Evolutionary conservation across 2,797 vertebrate genomes (phyloP), one percentile per base, ranked within the genome.

Genomic region (Anableps anableps): DNA sequence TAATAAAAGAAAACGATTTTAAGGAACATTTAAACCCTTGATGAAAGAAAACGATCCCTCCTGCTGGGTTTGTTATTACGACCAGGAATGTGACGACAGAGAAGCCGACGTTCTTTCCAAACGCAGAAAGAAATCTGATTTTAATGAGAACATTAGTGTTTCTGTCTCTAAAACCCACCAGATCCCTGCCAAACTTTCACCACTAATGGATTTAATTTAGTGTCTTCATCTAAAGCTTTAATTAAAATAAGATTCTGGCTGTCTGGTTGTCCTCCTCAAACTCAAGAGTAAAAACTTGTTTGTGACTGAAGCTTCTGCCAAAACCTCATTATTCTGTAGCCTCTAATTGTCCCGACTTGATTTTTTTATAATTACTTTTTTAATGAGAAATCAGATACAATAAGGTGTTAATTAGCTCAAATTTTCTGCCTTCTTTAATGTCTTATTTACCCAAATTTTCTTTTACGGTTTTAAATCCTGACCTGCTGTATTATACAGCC

Each of bases 251-350:
- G 14, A 62, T n/a, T 16, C 34, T 17, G 58, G n/a, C n/a, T 62
- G 2, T 62, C 51, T n/a, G 23, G 51, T 55, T 7, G 55, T 13
- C 8, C 29, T 58, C 55, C n/a, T 58, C 11, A n/a, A 58, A 29
- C 55, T 13, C 26, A 58, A 19, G 60, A 36, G 60, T 34, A 64
- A 8, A 64, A 64, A 64, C 31, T 2, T 36, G 31, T 36, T 34
- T 64, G 60, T 64, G 16, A 64, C 60, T 36, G 31, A 64, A 31
- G 29, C 17, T 64, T 2, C 31, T 64, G 29, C 31, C 31, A 64
- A 64, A 64, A 34, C 17, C 60, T 64, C 31, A 64, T 64, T 64
- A 64, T 64, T 64, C 60, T 60, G n/a, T 11, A 60, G n/a, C 55
- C 55, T 60, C 13, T 62, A 62, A 34, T n/a, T 17, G n/a, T 55